Evolutionary conservation across 1,140 invertebrate species (phyloP), one percentile per base, ranked within the genome.

Genomic region (Heliconius melpomene): DNA sequence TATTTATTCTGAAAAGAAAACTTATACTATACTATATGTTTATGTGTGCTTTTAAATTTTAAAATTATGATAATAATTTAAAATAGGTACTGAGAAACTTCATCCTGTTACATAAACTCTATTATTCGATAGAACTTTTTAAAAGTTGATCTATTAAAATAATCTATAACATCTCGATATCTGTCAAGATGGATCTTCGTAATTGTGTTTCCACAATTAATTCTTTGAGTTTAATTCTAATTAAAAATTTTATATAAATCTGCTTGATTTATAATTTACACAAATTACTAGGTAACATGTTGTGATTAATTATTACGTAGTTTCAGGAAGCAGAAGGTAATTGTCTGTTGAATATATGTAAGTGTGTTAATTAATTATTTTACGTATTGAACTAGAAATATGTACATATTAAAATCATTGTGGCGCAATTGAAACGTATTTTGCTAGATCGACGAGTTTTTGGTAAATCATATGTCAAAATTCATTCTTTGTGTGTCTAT

Each of bases 251-350:
- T 66, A 66, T 26, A 13, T 29, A 13, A 26, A n/a, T 66, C 13
- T 6, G 29, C 3, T 26, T 66, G 11, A 66, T 29, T 66, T 16
- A 29, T 66, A 29, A 66, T 66, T 26, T 5, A 66, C 1, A 16
- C 60, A 66, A 66, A 66, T 66, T 38, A 36, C 71, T 72, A 5
- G 20, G 16, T n/a, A 26, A 13, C 3, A 38, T 72, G 5, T 7
- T 38, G 16, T 72, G 7, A 36, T 72, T 72, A 72, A 72, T 72
- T 72, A 72, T 72, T 72, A 36, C 36, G 36, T 72, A 38, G 71
- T 32, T 72, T 72, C 38, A 36, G 38, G 38, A 40, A 40, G 38
- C 38, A 16, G 40, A 46, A 46, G 40, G 40, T 46, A 23, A 75
- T 32, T 54, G 50, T 26, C 26, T 20, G 32, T 75, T 50, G 7